Percentiles rank a stretch among this genome's conserved stretches.
phyloP scores from a whole-genome alignment of 2,888 invertebrate species.

The Ischnus inquisitorius region DNA sequence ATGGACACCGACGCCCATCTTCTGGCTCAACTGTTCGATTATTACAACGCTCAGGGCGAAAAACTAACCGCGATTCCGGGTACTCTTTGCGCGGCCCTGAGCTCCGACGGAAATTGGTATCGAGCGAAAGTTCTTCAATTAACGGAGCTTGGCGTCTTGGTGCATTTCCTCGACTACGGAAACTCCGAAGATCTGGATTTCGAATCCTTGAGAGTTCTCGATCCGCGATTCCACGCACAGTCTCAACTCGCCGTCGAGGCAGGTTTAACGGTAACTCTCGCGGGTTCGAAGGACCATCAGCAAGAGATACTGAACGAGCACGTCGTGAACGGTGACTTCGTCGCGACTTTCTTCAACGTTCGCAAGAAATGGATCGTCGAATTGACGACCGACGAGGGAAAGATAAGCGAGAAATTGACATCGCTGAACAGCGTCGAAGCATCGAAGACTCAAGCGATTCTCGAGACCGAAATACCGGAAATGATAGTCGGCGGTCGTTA shows the following conservation, averaged over 20 bases:
- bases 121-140: constrained; percentile 87
- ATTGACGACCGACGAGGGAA: constrained; percentile 86
- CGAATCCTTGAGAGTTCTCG: constrained; percentile 84
- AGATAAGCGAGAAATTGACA: constrained; percentile 86
- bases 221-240: constrained; percentile 78
- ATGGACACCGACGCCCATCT: constrained; percentile 85
- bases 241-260: constrained; percentile 81
- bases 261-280: constrained; percentile 77
- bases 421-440: constrained; percentile 74
- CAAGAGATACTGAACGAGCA: constrained; percentile 78
- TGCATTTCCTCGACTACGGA: constrained; percentile 91
- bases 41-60: constrained; percentile 87
- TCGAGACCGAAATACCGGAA: constrained; percentile 73
- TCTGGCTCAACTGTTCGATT: constrained; percentile 87
- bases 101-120: constrained; percentile 90
- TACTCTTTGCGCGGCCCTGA: constrained; percentile 88
- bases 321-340: constrained; percentile 86
- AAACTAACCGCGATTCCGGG: constrained; percentile 84
- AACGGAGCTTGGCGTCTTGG: constrained; percentile 85
- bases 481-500: constrained; percentile 77
- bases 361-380: constrained; percentile 87
- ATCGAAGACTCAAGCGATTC: constrained; percentile 79
- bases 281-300: constrained; percentile 85
- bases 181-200: constrained; percentile 88
- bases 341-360: constrained; percentile 87